Base-by-base conservation (phyloP, 2,797 vertebrate genomes). In the Scolopax bukidnonensis region DNA sequence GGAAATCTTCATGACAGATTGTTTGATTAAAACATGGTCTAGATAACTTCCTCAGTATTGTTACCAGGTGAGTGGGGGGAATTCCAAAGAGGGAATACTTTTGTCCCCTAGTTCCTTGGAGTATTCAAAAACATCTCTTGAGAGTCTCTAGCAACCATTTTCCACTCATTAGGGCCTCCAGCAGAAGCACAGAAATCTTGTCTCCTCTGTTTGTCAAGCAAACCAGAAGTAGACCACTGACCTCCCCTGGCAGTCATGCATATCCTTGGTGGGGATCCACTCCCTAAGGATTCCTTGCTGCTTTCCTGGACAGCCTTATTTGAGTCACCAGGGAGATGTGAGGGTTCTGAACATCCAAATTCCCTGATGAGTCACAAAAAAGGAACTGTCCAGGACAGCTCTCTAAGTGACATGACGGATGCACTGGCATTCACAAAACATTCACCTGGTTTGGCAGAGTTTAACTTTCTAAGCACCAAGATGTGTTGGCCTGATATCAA, bases 361-460 rank as follows among this genome's bases (percentile, higher is more conserved):
- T 69, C 64, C 24, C 50, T 1, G 2, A 56, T 40, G 47, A 92
- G 64, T 85, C 84, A 85, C 57, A 30, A 87, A 93, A 38, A 48
- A 75, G 50, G 36, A 82, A 78, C 81, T 80, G 57, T 71, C 25
- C 73, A 92, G 71, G 41, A 91, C 18, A 89, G 82, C 16, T 41
- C 41, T 63, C 48, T 54, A 16, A 2, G 0, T 11, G 28, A 74
- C 36, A 36, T 36, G 36, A 68, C 57, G 38, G 41, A 2, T 0
- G 1, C 16, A 24, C 11, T 40, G 56, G 43, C 1, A 0, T 60
- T 74, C 64, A 71, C 30, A 76, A 68, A 68, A 83, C 16, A 57
- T 75, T 47, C 57, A 71, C 41, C 19, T 3, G 0, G 21, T 53
- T 78, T 61, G 43, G 60, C 54, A 87, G 41, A 85, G 41, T 36